Evolutionary conservation across 1,140 invertebrate genomes (phyloP).

Genomic region (Diprion similis): DNA sequence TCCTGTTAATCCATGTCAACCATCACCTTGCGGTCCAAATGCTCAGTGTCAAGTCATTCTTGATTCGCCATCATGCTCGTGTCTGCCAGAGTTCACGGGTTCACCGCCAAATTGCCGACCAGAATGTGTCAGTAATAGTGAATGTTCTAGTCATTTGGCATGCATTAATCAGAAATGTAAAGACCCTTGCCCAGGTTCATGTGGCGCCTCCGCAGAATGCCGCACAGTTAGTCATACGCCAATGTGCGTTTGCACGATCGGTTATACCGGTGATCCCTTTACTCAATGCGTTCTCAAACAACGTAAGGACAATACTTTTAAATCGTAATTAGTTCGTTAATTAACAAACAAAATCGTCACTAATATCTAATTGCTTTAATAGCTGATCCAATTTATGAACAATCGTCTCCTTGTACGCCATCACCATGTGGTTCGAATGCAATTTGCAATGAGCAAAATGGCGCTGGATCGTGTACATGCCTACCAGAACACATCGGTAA

Average conservation of each 20-base stretch:
- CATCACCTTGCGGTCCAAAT: constrained; percentile 76
- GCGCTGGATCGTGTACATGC: constrained; percentile 49
- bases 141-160: constrained; percentile 68
- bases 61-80: constrained; percentile 70
- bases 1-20: constrained; percentile 68
- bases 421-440: constrained; percentile 60
- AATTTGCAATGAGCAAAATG: constrained; percentile 47
- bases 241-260: constrained; percentile 66
- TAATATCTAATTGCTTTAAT: not conserved
- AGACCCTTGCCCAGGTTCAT: constrained; percentile 72
- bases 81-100: constrained; percentile 68
- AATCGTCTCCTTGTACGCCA: constrained; percentile 20
- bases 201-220: constrained; percentile 71
- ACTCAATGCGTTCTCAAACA: constrained; percentile 56
- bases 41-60: constrained; percentile 69
- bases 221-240: constrained; percentile 71
- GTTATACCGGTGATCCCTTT: constrained; percentile 69
- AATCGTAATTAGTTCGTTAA: not conserved
- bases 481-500: constrained; percentile 57
- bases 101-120: constrained; percentile 71
- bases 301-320: constrained; percentile 28
- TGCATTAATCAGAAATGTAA: constrained; percentile 74
- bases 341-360: not conserved
- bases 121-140: constrained; percentile 71
- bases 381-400: not conserved